A percentile compares a stretch with the other conserved stretches of the same genome.
phyloP scores from a whole-genome alignment of 2,797 vertebrate genomes.

The Esox lucius region DNA sequence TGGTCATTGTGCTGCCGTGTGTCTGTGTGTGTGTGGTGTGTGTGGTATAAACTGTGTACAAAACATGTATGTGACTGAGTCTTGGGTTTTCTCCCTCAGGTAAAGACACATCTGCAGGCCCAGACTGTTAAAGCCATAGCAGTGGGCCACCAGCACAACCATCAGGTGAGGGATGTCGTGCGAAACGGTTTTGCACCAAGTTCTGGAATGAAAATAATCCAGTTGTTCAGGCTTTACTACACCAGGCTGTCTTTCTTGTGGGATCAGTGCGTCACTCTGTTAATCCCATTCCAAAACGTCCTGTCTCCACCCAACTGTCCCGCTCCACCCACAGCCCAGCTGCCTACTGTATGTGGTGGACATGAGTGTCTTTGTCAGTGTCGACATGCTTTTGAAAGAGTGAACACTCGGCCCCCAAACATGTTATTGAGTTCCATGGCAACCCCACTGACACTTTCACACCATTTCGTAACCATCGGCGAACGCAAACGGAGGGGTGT shows the following conservation, averaged over 20 bases:
- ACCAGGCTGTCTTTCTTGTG: background rate
- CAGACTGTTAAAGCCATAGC: conserved; percentile 81
- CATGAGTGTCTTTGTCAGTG: background rate
- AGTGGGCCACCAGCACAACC: conserved; percentile 94
- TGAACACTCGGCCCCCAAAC: background rate
- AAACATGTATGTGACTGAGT: background rate
- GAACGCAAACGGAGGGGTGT: background rate
- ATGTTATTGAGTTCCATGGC: background rate
- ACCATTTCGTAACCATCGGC: background rate
- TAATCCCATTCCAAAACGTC: background rate
- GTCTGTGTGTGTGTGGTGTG: background rate
- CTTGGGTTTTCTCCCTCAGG: conserved; percentile 60
- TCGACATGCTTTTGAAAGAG: background rate
- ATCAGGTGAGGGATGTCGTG: conserved; percentile 76
- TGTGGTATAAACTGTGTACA: background rate
- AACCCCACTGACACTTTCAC: background rate
- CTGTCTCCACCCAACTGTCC: background rate
- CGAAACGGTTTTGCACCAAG: background rate
- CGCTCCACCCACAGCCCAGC: background rate
- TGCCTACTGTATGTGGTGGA: background rate
- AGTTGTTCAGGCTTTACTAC: background rate
- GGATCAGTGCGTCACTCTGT: background rate
- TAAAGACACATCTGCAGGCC: conserved; percentile 94
- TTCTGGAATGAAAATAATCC: background rate
- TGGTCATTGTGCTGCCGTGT: background rate